Conservation (phyloP, 2,888 invertebrate genomes). For the Dasysyrphus albostriatus region DNA sequence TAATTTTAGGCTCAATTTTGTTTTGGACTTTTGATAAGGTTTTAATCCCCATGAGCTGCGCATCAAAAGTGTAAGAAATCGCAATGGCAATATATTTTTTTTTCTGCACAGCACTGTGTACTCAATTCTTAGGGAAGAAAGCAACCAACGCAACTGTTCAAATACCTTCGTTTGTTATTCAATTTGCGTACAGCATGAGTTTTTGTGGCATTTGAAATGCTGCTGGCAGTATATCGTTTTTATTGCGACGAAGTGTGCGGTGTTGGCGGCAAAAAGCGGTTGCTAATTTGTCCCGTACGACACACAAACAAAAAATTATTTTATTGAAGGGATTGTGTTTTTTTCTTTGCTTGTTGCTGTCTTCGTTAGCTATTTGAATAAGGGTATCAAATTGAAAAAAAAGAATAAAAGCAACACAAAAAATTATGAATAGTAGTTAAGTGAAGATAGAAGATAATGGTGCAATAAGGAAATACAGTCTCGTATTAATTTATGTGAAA, state of each 20-base stretch:
- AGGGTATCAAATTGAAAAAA: conserved; percentile 27
- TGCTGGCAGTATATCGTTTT: conserved; percentile 35
- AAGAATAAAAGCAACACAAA: background rate
- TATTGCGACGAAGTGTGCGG: conserved; percentile 30
- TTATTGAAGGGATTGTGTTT: conserved; percentile 18
- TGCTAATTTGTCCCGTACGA: conserved; percentile 48
- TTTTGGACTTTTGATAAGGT: too few species aligned
- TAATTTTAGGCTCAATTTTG: too few species aligned
- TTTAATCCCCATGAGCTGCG: too few species aligned
- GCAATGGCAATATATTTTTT: background rate
- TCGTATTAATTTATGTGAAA: conserved; percentile 38
- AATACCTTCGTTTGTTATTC: conserved; percentile 63
- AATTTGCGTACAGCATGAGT: conserved; percentile 59
- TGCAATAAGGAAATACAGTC: conserved; percentile 59
- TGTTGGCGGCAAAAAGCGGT: conserved; percentile 41
- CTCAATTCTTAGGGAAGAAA: conserved; percentile 4
- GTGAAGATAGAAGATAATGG: background rate
- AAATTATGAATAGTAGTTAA: background rate
- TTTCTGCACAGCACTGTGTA: background rate
- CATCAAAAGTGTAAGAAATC: background rate
- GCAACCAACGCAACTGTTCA: conserved; percentile 40
- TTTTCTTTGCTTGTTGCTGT: conserved; percentile 17
- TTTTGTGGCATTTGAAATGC: conserved; percentile 47
- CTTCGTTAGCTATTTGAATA: conserved; percentile 22
- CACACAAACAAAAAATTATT: conserved; percentile 31